These are phyloP conservation scores for Paralichthys olivaceus DNA, from an alignment of 2,113 vertebrate species.

Conservation along the genomic window DNA sequence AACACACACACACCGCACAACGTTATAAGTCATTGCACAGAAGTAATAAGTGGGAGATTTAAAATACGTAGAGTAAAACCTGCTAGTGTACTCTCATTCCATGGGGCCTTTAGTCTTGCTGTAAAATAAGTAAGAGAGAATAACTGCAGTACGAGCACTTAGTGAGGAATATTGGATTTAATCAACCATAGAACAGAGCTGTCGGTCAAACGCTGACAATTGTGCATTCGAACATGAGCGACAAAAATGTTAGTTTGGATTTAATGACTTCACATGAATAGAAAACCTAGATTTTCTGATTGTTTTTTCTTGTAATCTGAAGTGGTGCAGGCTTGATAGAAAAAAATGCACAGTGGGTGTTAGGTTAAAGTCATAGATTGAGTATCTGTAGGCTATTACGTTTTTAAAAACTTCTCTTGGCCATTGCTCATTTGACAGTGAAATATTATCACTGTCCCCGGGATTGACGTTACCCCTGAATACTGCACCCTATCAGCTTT, in stretches of 20 bases:
- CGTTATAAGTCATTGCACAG: constrained; percentile 32
- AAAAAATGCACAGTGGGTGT: constrained; percentile 32
- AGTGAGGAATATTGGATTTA: constrained; percentile 34
- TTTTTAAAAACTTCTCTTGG: constrained; percentile 18
- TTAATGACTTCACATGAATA: constrained; percentile 7
- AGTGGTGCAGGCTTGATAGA: neutral
- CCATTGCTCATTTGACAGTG: constrained; percentile 66
- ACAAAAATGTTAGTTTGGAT: constrained; percentile 23
- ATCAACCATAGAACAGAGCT: constrained; percentile 39
- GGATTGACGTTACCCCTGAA: constrained; percentile 43
- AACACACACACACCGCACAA: constrained; percentile 11
- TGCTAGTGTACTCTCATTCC: constrained; percentile 33
- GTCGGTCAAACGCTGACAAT: constrained; percentile 28
- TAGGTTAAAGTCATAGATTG: neutral
- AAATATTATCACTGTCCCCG: constrained; percentile 49
- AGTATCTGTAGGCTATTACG: neutral
- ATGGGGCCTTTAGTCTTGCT: constrained; percentile 15
- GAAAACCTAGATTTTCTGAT: neutral
- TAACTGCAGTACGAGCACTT: constrained; percentile 18
- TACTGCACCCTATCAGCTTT: constrained; percentile 54
- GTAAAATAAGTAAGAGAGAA: constrained; percentile 27
- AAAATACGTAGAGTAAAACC: constrained; percentile 46
- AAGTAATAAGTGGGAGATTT: constrained; percentile 52
- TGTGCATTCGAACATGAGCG: constrained; percentile 21
- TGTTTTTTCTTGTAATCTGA: neutral